Base-by-base conservation (phyloP, 2,797 vertebrate species). In the Anableps anableps region DNA sequence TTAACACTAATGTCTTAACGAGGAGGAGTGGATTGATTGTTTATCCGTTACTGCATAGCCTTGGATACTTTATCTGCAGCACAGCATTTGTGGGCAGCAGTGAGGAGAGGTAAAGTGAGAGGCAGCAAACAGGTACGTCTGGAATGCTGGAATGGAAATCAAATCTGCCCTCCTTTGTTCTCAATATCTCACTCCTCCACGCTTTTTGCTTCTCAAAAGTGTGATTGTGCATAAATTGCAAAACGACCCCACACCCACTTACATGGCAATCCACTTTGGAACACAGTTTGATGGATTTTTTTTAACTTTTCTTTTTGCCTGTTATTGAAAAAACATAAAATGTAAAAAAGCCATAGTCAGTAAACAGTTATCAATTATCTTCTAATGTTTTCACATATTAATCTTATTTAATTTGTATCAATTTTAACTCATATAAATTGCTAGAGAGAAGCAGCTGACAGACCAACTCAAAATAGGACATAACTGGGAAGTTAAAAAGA, bases 121-220 rank as follows among this genome's bases (percentile, higher is more conserved):
- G 62, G 81, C 36, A 70, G 80, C 75, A 83, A 81, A 85, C 83
- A 78, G 83, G 78, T 80, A 86, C 1, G 71, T n/a, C 70, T 81
- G 80, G 88, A 90, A 90, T 85, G 82, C 78, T 51, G 80, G 73
- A 53, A 74, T 50, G 51, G 71, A 86, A 84, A 87, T 76, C 47
- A 77, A 70, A 41, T 62, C 47, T 73, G 47, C 36, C 62, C 43
- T 75, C 51, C 68, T 83, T 78, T 38, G 45, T 83, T 80, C 47
- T 75, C 75, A 64, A 7, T 43, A 70, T 43, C 66, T 70, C 66
- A 70, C 38, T n/a, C 21, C 38, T 41, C 36, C 23, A 71, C n/a
- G 16, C 41, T 71, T 8, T 71, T n/a, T 47, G 41, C 68, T 47
- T 71, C 41, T 45, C n/a, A 71, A 14, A 29, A 29, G 68, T 17